Evolutionary conservation across 2,113 vertebrate species (phyloP).

Genomic region (Cavia porcellus): DNA sequence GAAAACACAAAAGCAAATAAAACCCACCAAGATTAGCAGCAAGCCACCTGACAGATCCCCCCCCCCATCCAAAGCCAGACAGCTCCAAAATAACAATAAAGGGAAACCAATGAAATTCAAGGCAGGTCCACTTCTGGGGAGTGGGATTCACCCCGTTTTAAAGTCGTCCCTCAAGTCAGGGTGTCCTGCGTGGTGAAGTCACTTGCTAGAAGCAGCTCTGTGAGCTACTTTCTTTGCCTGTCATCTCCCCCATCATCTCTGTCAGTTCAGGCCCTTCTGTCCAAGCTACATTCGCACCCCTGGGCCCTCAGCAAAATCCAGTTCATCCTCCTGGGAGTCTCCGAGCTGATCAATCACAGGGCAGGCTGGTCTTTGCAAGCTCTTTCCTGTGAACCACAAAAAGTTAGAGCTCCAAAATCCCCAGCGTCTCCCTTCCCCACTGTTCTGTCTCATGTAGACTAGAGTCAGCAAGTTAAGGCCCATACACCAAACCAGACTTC

Average conservation of each 20-base stretch:
- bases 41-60: not conserved
- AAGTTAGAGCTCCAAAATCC: not conserved
- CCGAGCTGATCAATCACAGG: not conserved
- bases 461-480: not conserved
- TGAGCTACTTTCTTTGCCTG: not conserved
- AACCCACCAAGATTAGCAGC: not conserved
- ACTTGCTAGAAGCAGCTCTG: not conserved
- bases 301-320: not conserved
- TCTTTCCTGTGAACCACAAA: not conserved
- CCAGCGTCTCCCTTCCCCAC: too few species aligned
- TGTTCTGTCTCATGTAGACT: not conserved
- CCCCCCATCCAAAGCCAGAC: not conserved
- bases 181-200: rapidly evolving
- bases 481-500: not conserved
- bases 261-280: not conserved
- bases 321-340: not conserved
- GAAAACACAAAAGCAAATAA: not conserved
- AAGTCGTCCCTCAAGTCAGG: not conserved
- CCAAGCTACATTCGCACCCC: not conserved
- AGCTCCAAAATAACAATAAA: not conserved
- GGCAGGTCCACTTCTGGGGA: not conserved
- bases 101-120: not conserved
- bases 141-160: not conserved
- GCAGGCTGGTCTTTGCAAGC: not conserved
- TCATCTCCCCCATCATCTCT: not conserved